Evolutionary conservation across 2,113 vertebrate genomes (phyloP).

Genomic region (Merops nubicus): DNA sequence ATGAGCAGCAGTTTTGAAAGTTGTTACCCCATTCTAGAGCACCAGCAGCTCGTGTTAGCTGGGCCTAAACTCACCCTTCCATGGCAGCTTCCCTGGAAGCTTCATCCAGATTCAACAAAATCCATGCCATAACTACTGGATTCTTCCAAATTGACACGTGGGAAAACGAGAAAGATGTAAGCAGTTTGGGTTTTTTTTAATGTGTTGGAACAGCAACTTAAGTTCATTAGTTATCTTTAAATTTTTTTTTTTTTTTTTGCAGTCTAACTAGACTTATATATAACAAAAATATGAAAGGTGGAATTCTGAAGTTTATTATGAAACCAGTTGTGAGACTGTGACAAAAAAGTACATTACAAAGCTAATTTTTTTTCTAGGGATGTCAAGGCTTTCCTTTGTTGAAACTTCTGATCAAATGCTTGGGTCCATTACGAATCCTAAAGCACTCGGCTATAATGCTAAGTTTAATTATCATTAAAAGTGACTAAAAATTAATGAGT

Average conservation of each 20-base stretch:
- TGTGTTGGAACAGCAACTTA: not conserved
- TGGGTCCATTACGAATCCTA: not conserved
- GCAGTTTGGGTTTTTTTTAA: not conserved
- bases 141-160: not conserved
- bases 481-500: not conserved
- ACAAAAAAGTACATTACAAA: not conserved
- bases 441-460: not conserved
- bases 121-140: no score
- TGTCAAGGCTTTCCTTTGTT: not conserved
- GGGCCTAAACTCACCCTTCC: not conserved
- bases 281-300: not conserved
- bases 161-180: not conserved
- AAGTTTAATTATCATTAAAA: not conserved
- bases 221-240: not conserved
- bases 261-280: not conserved
- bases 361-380: not conserved
- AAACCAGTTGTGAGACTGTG: not conserved
- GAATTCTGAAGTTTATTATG: not conserved
- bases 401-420: not conserved
- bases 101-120: not conserved
- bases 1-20: not conserved
- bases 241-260: not conserved
- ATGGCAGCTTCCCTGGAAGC: not conserved
- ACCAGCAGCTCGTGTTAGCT: not conserved
- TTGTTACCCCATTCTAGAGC: not conserved